These are phyloP conservation scores for Rissa tridactyla DNA, from an alignment of 2,113 vertebrate species.

Conservation along the genomic window DNA sequence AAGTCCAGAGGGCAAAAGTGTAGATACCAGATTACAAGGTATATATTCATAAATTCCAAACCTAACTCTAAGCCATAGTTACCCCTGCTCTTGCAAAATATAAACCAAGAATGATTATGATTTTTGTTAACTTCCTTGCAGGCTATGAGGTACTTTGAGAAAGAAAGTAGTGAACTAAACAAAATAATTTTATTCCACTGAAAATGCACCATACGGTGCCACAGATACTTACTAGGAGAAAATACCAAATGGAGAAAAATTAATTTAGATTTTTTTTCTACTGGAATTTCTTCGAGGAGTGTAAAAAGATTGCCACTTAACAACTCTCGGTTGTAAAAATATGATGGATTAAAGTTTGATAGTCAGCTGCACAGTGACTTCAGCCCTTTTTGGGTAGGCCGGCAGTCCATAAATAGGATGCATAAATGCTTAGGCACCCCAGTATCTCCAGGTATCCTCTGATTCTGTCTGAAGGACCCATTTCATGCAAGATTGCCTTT, in stretches of 20 bases:
- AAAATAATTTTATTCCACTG: neutral
- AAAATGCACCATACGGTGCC: neutral
- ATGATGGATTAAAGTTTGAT: neutral
- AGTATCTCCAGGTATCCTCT: neutral
- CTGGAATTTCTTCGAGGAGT: neutral
- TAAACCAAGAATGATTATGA: neutral
- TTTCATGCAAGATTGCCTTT: slow-evolving; percentile 1
- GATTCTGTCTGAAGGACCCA: neutral
- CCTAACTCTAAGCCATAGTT: neutral
- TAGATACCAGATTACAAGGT: neutral
- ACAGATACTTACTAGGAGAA: neutral
- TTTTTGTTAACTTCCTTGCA: neutral
- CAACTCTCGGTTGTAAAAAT: neutral
- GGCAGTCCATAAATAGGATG: neutral
- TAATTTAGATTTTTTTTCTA: neutral
- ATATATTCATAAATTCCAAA: neutral
- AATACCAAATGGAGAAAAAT: neutral
- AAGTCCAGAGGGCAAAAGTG: neutral
- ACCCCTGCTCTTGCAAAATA: neutral
- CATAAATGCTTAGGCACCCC: neutral
- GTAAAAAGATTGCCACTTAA: neutral
- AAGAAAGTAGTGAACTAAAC: neutral
- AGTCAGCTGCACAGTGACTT: neutral
- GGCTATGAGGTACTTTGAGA: neutral
- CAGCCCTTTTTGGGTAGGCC: neutral